These are phyloP conservation scores for Machaerirhynchus nigripectus DNA, from an alignment of 2,113 vertebrate species.

Conservation along the genomic window DNA sequence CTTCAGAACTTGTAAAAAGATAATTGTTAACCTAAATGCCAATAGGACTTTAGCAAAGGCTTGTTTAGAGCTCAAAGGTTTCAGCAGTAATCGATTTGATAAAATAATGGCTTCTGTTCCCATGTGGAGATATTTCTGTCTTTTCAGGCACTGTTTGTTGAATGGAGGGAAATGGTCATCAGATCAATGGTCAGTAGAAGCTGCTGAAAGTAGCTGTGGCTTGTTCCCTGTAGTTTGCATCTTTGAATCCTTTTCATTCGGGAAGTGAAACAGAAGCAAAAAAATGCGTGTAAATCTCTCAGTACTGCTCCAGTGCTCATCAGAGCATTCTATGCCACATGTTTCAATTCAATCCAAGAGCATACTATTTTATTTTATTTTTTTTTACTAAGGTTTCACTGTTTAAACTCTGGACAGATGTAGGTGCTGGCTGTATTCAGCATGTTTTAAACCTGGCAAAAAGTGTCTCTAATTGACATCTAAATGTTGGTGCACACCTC, in stretches of 20 bases:
- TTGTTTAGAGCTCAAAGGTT: slow-evolving; percentile 34
- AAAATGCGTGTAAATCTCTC: not conserved
- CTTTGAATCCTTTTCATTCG: not conserved
- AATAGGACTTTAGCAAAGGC: slow-evolving; percentile 13
- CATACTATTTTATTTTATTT: not conserved
- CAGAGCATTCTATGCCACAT: not conserved
- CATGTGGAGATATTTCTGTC: not conserved
- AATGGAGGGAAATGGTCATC: not conserved
- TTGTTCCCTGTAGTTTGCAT: not conserved
- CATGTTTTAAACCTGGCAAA: not conserved
- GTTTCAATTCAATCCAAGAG: not conserved
- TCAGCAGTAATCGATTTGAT: slow-evolving; percentile 33
- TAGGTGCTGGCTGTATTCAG: not conserved
- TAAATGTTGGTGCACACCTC: not conserved
- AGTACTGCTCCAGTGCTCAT: not conserved
- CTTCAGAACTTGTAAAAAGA: slow-evolving; percentile 25
- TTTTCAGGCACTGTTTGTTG: not conserved
- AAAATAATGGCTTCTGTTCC: slow-evolving; percentile 32
- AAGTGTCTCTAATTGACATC: not conserved
- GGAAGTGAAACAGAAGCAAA: not conserved
- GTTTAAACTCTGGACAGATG: not conserved
- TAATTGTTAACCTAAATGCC: slow-evolving; percentile 46
- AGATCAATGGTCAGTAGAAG: not conserved
- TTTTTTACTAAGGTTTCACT: not conserved
- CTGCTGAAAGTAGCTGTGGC: not conserved